Evolutionary conservation across 2,113 vertebrate species (phyloP).

Genomic region (Phalacrocorax pelagicus): DNA sequence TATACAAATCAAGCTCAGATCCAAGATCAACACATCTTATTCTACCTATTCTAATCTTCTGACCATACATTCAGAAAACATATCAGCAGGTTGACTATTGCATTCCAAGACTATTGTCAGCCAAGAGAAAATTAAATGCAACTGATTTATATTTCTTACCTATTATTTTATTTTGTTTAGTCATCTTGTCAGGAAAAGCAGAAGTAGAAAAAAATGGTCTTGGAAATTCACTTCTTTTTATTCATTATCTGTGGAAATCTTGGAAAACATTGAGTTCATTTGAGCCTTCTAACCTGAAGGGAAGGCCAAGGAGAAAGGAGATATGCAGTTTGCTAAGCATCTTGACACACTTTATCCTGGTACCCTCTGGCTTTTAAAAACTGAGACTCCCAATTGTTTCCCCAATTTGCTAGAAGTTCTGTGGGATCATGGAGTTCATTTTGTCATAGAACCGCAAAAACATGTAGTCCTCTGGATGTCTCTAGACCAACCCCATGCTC

Average conservation of each 20-base stretch:
- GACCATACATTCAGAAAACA: background rate
- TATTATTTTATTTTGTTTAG: background rate
- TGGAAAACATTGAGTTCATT: background rate
- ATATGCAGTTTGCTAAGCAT: background rate
- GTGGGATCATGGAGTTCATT: fast-evolving
- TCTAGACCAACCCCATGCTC: background rate
- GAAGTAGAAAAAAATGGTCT: fast-evolving
- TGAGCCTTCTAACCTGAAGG: background rate
- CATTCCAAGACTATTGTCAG: background rate
- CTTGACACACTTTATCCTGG: background rate
- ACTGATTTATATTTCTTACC: background rate
- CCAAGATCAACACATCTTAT: conserved; percentile 22
- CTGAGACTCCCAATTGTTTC: background rate
- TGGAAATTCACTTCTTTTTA: background rate
- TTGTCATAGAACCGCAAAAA: background rate
- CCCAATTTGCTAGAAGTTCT: background rate
- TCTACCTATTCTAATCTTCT: conserved; percentile 4
- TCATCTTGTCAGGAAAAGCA: background rate
- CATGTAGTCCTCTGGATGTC: background rate
- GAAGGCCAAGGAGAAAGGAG: background rate
- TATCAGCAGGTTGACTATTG: background rate
- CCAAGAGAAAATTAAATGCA: conserved; percentile 8
- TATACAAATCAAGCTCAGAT: background rate
- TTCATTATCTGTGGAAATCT: background rate
- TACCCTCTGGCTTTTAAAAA: background rate